Evolutionary conservation across 2,888 invertebrate species (phyloP), one percentile per base, ranked within the genome.

Genomic region (Eilema caniola): DNA sequence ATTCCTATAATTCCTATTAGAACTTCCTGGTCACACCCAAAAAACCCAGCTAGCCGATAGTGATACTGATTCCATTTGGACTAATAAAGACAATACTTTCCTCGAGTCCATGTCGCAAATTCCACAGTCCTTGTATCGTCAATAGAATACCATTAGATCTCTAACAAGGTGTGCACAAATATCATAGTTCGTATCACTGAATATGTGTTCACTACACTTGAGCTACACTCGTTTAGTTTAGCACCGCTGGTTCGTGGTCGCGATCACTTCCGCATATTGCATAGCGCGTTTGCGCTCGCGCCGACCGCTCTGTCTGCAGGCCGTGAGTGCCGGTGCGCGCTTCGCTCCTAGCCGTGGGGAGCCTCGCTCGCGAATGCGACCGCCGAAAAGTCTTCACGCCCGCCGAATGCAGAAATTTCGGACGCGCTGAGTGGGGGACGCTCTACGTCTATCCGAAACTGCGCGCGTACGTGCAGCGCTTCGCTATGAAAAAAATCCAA

Each of bases 381-480:
- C 93, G 94, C 93, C 95, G 94, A 95, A 95, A 94, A 93, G 92
- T 94, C 92, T 91, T 91, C 90, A 87, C 93, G 90, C 89, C 89
- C 93, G 87, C 87, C 92, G 92, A 95, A 94, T 95, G 95, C 95
- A 95, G 95, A 95, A 95, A 94, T 93, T 94, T 95, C 90, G 92
- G 93, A 93, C 94, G 94, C 92, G 92, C 82, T 89, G 94, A 92
- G 94, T 92, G 94, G 94, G 94, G 95, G 94, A 92, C 93, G 94
- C 90, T 93, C 95, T 94, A 92, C 91, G 94, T 90, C 94, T 94
- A 94, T 92, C 91, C 94, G 91, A 94, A 93, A 92, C 92, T 92
- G 93, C 86, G 93, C 92, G 93, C 85, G 93, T 94, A 95, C 95
- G 94, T 95, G 95, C 95, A 93, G 86, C 93, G 94, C 93, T 93